phyloP scores from a whole-genome alignment of 2,113 vertebrate genomes.

The Takifugu flavidus region DNA sequence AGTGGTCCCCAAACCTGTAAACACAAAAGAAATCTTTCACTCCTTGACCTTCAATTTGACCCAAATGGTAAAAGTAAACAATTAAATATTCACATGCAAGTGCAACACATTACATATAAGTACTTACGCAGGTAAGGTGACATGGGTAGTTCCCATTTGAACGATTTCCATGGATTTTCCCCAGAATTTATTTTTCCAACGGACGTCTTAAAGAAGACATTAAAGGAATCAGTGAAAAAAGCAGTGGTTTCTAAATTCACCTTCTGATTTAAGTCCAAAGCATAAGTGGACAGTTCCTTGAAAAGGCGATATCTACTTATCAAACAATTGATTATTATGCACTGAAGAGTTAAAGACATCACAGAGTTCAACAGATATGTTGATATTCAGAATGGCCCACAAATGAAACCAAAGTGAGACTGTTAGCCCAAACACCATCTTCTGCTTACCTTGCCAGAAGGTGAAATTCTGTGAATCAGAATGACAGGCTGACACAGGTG shows the following conservation, averaged over 20 bases:
- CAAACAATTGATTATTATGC: conserved; percentile 4
- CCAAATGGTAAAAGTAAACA: neutral
- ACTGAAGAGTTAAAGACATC: neutral
- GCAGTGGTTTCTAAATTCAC: neutral
- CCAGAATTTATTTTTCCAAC: conserved; percentile 99
- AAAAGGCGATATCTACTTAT: conserved; percentile 1
- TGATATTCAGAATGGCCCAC: neutral
- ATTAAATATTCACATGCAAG: neutral
- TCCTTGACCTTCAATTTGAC: neutral
- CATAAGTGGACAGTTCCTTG: neutral
- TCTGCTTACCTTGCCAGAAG: conserved; percentile 94
- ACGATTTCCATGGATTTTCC: conserved; percentile 99
- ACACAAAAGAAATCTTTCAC: neutral
- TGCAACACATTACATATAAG: neutral
- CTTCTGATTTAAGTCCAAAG: neutral
- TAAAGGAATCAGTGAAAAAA: neutral
- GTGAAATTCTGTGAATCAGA: conserved; percentile 96
- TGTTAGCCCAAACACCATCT: neutral
- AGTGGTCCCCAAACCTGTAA: conserved; percentile 87
- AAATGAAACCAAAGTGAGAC: neutral
- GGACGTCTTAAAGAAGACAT: conserved; percentile 81
- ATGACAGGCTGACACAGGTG: conserved; percentile 97
- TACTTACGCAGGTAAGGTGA: conserved; percentile 88
- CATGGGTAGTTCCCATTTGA: conserved; percentile 91
- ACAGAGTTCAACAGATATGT: too few relatives aligned